A percentile compares a stretch with the other conserved stretches of the same genome.
Evolutionary conservation across 2,797 vertebrate genomes (phyloP).

Genomic region (Lithobates pipiens): DNA sequence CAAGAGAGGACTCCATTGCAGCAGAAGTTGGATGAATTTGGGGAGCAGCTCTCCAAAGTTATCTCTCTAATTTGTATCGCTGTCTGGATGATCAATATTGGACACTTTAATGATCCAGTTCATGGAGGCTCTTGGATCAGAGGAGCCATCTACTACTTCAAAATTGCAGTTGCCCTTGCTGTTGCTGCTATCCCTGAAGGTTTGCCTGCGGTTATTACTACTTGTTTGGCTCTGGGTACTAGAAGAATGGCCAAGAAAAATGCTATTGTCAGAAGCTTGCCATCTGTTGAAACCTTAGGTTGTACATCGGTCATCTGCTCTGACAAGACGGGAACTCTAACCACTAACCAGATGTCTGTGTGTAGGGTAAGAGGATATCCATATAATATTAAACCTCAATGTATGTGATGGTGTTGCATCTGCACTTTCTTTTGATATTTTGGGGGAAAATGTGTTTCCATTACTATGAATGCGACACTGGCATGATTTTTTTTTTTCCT

Average conservation of each 20-base stretch:
- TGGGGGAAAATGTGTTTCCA: background rate
- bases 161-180: constrained; percentile 94
- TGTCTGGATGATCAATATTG: constrained; percentile 98
- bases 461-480: background rate
- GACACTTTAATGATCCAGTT: constrained; percentile 97
- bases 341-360: constrained; percentile 98
- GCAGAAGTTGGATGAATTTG: constrained; percentile 97
- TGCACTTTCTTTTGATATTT: background rate
- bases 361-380: constrained; percentile 83
- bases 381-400: background rate
- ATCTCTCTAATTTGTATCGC: constrained; percentile 96
- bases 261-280: constrained; percentile 93
- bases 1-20: constrained; percentile 96
- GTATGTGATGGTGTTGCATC: background rate
- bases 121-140: constrained; percentile 98
- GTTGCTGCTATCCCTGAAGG: constrained; percentile 97
- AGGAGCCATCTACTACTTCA: constrained; percentile 97
- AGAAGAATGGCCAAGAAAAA: constrained; percentile 98
- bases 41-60: constrained; percentile 96
- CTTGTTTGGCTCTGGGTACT: constrained; percentile 94
- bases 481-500: background rate
- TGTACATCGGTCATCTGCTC: constrained; percentile 98
- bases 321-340: constrained; percentile 96
- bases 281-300: constrained; percentile 95
- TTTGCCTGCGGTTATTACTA: constrained; percentile 96